Base-by-base conservation (phyloP, 1,140 invertebrate species). In the Lordiphosa mommai region DNA sequence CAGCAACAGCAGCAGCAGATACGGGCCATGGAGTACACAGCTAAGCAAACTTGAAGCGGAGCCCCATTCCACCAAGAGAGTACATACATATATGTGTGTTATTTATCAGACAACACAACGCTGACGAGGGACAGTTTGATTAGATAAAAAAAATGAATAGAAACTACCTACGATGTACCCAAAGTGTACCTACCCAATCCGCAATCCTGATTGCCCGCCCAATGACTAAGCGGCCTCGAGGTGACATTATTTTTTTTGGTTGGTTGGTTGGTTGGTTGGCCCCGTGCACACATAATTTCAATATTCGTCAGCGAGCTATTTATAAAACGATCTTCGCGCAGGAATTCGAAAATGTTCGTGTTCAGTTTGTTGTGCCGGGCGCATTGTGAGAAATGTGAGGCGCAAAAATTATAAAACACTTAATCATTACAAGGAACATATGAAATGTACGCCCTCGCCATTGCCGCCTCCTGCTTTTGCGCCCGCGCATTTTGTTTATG, bases 291-390 rank as follows among this genome's bases (percentile, higher is more conserved):
- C 77, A 84, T 84, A 84, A 84, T 84, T 84, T 84, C 68, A 85
- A 85, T 84, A 84, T 84, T 84, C 77, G 77, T 84, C 77, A 84
- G 79, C 77, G 38, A 43, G 77, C 77, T 84, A 84, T 84, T 84
- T 84, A 59, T 84, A 84, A 84, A 69, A 51, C 71, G 61, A 82
- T 76, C 67, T 72, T 72, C 61, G 59, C 69, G 52, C 67, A 82
- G 77, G 77, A 82, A 82, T 82, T 72, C 60, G 55, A 55, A 61
- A 68, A n/a, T n/a, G n/a, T 63, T 69, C 80, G 65, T 63, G 61
- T 9, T 30, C 32, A 44, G 50, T 27, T 47, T 72, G 32, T 58
- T 84, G 67, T 69, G 71, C 67, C 71, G 76, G 58, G 67, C 63
- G 71, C 61, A 82, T n/a, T n/a, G n/a, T 53, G 60, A 58, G 34